Evolutionary conservation across 2,888 invertebrate genomes (phyloP), one percentile per base, ranked within the genome.

Genomic region (Spicauda simplicius): DNA sequence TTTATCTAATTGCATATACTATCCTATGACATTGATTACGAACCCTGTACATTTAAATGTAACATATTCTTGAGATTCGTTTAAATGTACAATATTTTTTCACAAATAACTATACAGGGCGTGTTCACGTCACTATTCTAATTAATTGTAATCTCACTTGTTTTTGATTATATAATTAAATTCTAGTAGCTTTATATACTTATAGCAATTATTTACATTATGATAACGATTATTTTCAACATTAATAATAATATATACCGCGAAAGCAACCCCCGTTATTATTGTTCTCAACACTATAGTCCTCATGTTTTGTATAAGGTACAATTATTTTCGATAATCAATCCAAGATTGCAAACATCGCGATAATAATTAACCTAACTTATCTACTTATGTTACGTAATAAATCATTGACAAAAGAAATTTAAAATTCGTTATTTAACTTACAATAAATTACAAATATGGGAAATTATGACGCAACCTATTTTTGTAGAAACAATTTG

Each of bases 61-160:
- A 80, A 77, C 68, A 69, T 64, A 71, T 70, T 72, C 66, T 56
- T 84, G 90, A 91, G 89, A 90, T 91, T 90, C 90, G 69, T 72
- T 71, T 62, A 55, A 61, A 61, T 76, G 73, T 73, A 71, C 65
- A 72, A 71, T 66, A 60, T 60, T 25, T 85, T 84, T 54, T 53
- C 37, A 10, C 45, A 62, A 86, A 87, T 87, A 85, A 89, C 86
- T 78, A 82, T 79, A 77, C 87, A 87, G 80, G 75, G 12, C 77
- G 75, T 77, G 72, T 79, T 77, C 75, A 77, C 74, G 75, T 78
- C 75, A 81, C 87, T 88, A 88, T 81, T 74, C 85, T 88, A 86
- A 79, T 88, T 87, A 88, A 89, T 80, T 86, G 88, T 93, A 93
- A 91, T 93, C 92, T 93, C 92, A 93, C 92, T 91, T 87, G 86